Evolutionary conservation across 2,113 vertebrate species (phyloP).

Genomic region (Otolemur garnettii): DNA sequence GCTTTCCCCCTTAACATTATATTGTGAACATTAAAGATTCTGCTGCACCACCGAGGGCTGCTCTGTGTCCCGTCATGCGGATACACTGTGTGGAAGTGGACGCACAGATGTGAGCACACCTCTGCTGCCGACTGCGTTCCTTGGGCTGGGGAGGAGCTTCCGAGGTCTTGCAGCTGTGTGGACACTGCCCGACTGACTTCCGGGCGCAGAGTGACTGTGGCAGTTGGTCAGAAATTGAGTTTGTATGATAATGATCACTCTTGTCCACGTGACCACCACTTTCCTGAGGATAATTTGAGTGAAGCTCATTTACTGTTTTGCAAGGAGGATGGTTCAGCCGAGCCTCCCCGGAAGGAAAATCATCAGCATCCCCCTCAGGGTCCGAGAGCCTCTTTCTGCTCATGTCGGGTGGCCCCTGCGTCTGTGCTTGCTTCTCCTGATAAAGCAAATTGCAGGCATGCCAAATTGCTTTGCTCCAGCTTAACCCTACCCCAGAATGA

Average conservation of each 20-base stretch:
- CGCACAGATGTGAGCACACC: neutral
- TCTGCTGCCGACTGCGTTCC: neutral
- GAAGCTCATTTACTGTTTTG: conserved; percentile 78
- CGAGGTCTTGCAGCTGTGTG: neutral
- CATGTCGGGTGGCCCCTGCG: conserved; percentile 80
- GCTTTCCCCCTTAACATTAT: neutral
- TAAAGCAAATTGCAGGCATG: conserved; percentile 84
- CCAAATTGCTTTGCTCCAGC: conserved; percentile 87
- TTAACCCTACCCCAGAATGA: conserved; percentile 85
- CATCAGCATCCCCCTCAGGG: conserved; percentile 78
- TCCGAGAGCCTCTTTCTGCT: conserved; percentile 75
- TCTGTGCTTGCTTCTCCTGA: conserved; percentile 82
- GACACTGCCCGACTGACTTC: neutral
- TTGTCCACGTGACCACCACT: neutral
- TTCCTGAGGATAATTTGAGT: conserved; percentile 64
- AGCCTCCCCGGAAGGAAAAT: conserved; percentile 75
- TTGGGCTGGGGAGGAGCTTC: neutral
- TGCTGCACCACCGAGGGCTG: neutral
- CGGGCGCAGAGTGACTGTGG: neutral
- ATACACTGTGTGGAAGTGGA: neutral
- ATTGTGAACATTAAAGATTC: neutral
- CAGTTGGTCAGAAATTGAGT: conserved; percentile 63
- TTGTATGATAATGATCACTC: conserved; percentile 32
- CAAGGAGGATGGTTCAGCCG: conserved; percentile 59
- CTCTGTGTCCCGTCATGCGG: neutral